A percentile compares a stretch with the other conserved stretches of the same genome.
Conservation (phyloP, 1,140 invertebrate genomes). For the Thrips palmi region DNA sequence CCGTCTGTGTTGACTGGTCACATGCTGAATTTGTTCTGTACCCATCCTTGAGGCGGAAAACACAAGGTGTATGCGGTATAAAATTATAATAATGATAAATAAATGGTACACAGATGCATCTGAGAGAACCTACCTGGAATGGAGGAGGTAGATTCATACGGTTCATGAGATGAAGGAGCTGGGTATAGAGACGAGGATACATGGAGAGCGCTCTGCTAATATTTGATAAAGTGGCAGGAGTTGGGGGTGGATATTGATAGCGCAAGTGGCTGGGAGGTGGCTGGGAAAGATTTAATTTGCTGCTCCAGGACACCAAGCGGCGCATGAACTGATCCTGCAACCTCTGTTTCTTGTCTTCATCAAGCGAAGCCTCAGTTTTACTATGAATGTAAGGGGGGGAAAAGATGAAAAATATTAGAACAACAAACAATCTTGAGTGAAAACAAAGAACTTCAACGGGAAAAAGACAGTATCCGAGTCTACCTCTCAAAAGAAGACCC, state of each 20-base stretch:
- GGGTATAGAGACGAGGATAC: constrained; percentile 62
- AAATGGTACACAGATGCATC: too few species aligned
- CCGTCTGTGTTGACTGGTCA: too few species aligned
- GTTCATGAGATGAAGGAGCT: constrained; percentile 86
- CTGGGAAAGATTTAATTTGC: constrained; percentile 42
- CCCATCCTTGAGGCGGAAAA: too few species aligned
- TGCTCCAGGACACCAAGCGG: constrained; percentile 46
- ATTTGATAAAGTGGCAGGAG: constrained; percentile 48
- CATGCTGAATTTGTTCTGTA: too few species aligned
- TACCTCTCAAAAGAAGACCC: too few species aligned
- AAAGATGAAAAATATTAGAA: too few species aligned
- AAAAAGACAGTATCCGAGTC: too few species aligned
- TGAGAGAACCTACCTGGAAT: constrained; percentile 39
- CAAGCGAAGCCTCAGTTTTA: constrained; percentile 13
- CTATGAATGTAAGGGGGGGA: constrained; percentile 12
- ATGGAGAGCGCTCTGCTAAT: constrained; percentile 55
- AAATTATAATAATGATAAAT: too few species aligned
- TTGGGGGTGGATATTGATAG: constrained; percentile 60
- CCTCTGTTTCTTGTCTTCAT: constrained; percentile 14
- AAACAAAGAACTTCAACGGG: too few species aligned
- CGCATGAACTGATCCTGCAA: constrained; percentile 43
- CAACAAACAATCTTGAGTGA: too few species aligned
- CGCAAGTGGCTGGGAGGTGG: constrained; percentile 50
- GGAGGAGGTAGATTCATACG: constrained; percentile 81
- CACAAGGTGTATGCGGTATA: too few species aligned